phyloP scores from a whole-genome alignment of 2,888 invertebrate species.

The Amiota minor region DNA sequence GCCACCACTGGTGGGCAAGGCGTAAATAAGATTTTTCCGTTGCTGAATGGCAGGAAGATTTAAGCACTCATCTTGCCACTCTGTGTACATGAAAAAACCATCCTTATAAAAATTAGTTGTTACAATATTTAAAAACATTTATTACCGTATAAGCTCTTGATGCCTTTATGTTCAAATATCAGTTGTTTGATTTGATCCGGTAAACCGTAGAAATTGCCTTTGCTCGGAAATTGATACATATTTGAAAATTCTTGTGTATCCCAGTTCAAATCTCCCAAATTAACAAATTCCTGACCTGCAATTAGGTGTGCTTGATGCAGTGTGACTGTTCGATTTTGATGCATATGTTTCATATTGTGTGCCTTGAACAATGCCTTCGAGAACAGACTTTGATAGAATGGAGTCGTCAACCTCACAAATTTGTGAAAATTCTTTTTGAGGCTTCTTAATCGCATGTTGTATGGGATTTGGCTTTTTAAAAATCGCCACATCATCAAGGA shows the following conservation, averaged over 20 bases:
- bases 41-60: slow-evolving; percentile 82
- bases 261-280: slow-evolving; percentile 64
- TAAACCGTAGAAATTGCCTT: slow-evolving; percentile 84
- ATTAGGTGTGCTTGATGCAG: slow-evolving; percentile 24
- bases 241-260: slow-evolving; percentile 64
- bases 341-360: slow-evolving; percentile 69
- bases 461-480: slow-evolving; percentile 56
- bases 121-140: not conserved
- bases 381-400: slow-evolving; percentile 42
- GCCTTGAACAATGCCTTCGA: slow-evolving; percentile 58
- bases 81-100: slow-evolving; percentile 73
- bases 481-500: slow-evolving; percentile 64
- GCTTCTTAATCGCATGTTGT: not conserved
- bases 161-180: slow-evolving; percentile 84
- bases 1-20: slow-evolving; percentile 96
- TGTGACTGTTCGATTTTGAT: slow-evolving; percentile 13
- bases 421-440: not conserved
- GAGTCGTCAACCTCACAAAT: slow-evolving; percentile 40
- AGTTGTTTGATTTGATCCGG: slow-evolving; percentile 81
- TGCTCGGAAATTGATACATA: slow-evolving; percentile 57
- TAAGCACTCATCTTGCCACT: slow-evolving; percentile 96
- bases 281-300: slow-evolving; percentile 46
- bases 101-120: not conserved
- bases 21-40: slow-evolving; percentile 89
- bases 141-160: slow-evolving; percentile 86